Percentiles rank a stretch among this genome's conserved stretches.
Evolutionary conservation across 2,113 vertebrate species (phyloP).

Genomic region (Odontesthes bonariensis): DNA sequence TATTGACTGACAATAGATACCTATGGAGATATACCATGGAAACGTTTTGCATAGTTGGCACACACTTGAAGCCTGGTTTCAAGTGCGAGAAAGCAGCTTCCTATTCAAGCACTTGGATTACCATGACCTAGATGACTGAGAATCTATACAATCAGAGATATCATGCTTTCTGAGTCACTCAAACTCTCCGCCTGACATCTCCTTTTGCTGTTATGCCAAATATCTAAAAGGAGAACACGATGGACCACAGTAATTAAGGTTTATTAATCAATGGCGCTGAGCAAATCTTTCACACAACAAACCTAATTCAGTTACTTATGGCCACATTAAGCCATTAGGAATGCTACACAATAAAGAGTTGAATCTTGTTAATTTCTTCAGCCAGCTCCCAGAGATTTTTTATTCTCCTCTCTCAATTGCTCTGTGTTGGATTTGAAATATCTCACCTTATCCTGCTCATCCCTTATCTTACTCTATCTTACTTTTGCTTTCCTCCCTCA

Average conservation of each 20-base stretch:
- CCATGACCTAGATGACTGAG: slow-evolving; percentile 5
- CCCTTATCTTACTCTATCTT: slow-evolving; percentile 57
- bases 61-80: background rate
- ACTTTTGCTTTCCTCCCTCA: background rate
- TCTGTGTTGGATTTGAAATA: slow-evolving; percentile 57
- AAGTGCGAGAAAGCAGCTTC: slow-evolving; percentile 2
- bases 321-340: slow-evolving; percentile 37
- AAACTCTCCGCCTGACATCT: slow-evolving; percentile 16
- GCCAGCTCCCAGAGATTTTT: slow-evolving; percentile 28
- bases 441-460: slow-evolving; percentile 43
- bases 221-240: slow-evolving; percentile 2
- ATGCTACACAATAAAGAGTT: slow-evolving; percentile 20
- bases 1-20: background rate
- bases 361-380: slow-evolving; percentile 32
- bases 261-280: slow-evolving; percentile 14
- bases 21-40: slow-evolving; percentile 9
- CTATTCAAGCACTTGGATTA: background rate
- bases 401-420: slow-evolving; percentile 52
- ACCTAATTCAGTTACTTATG: slow-evolving; percentile 21
- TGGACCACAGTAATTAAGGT: slow-evolving; percentile 20
- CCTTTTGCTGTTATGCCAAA: slow-evolving; percentile 25
- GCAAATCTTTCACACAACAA: slow-evolving; percentile 3
- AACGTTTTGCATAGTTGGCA: background rate
- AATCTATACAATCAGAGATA: slow-evolving; percentile 13
- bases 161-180: slow-evolving; percentile 1